Conservation (phyloP, 2,888 invertebrate genomes). For the Serrognathus titanus region DNA sequence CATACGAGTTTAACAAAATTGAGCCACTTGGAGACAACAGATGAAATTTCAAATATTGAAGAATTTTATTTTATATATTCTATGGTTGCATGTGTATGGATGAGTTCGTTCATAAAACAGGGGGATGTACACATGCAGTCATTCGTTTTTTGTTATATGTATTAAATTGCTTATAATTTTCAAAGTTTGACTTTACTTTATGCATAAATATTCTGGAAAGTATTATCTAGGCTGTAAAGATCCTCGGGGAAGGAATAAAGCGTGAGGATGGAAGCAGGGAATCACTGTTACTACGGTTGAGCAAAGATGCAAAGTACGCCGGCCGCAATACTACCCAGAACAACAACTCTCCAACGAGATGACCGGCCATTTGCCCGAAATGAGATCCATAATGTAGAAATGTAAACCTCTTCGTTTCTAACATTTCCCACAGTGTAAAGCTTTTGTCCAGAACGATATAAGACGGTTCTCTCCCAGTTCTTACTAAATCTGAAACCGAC, state of each 20-base stretch:
- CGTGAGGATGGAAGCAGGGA: slow-evolving; percentile 15
- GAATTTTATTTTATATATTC: too few relatives aligned
- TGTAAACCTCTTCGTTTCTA: slow-evolving; percentile 39
- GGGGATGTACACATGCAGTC: too few relatives aligned
- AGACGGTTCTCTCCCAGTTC: not conserved
- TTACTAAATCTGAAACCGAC: too few relatives aligned
- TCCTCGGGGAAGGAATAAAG: slow-evolving; percentile 7
- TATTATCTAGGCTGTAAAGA: slow-evolving; percentile 12
- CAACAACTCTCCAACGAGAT: slow-evolving; percentile 41
- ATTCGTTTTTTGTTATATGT: too few relatives aligned
- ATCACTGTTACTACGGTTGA: slow-evolving; percentile 29
- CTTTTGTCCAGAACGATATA: not conserved
- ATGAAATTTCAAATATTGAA: too few relatives aligned
- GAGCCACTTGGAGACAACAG: too few relatives aligned
- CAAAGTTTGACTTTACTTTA: not conserved
- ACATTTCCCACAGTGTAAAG: slow-evolving; percentile 33
- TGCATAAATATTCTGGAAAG: slow-evolving; percentile 9
- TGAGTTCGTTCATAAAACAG: too few relatives aligned
- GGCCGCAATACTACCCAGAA: slow-evolving; percentile 27
- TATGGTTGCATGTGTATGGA: too few relatives aligned
- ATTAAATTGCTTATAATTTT: too few relatives aligned
- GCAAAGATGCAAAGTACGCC: slow-evolving; percentile 36
- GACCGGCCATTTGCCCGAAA: slow-evolving; percentile 42
- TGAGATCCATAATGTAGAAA: slow-evolving; percentile 44
- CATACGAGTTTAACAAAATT: too few relatives aligned